Percentiles rank a stretch among this genome's conserved stretches.
phyloP scores from a whole-genome alignment of 2,888 invertebrate species.

The Eilema caniola region DNA sequence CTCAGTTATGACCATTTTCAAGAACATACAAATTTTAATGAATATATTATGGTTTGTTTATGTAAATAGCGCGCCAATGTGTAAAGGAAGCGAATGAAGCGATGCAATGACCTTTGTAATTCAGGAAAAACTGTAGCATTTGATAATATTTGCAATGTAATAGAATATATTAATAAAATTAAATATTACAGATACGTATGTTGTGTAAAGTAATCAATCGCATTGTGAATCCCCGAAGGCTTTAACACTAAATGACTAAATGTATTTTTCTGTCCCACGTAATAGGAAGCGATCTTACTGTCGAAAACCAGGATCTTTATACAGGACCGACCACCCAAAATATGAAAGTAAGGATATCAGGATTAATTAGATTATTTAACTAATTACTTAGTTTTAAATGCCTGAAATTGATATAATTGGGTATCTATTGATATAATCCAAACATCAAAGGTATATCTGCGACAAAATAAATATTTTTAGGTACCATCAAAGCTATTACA shows the following conservation, averaged over 20 bases:
- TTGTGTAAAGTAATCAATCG: not conserved
- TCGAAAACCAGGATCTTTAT: too few species aligned
- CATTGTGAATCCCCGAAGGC: not conserved
- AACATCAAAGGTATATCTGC: too few species aligned
- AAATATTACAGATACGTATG: not conserved
- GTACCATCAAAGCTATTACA: too few species aligned
- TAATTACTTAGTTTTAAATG: too few species aligned
- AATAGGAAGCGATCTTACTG: not conserved
- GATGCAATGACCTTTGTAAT: constrained; percentile 22
- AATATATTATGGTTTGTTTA: constrained; percentile 18
- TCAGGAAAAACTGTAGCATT: constrained; percentile 10
- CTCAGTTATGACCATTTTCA: constrained; percentile 29
- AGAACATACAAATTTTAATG: constrained; percentile 25
- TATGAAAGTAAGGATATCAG: not conserved
- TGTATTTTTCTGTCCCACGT: not conserved
- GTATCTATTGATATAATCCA: too few species aligned
- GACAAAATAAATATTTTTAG: too few species aligned
- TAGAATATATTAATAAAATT: constrained; percentile 9
- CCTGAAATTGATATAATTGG: too few species aligned
- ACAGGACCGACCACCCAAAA: not conserved
- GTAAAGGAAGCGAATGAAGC: constrained; percentile 34
- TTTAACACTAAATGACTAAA: not conserved
- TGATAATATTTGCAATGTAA: constrained; percentile 2
- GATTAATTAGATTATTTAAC: too few species aligned
- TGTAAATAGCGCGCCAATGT: constrained; percentile 18